Percentiles rank a stretch among this genome's conserved stretches.
Evolutionary conservation across 2,797 vertebrate species (phyloP).

Genomic region (Trichosurus vulpecula): DNA sequence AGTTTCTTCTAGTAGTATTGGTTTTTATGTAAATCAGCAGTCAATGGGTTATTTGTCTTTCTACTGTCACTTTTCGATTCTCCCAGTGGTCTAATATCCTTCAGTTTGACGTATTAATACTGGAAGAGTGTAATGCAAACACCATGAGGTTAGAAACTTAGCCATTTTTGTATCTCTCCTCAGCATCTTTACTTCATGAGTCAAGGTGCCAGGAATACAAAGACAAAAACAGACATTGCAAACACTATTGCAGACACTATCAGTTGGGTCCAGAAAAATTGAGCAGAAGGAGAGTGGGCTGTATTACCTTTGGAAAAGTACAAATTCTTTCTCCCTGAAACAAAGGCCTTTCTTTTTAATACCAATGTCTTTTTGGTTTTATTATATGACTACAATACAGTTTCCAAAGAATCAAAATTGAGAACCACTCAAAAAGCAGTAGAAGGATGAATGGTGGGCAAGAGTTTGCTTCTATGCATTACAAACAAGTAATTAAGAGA

Average conservation of each 20-base stretch:
- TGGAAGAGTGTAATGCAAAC: not conserved
- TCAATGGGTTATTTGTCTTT: not conserved
- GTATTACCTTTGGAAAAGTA: not conserved
- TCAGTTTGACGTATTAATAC: not conserved
- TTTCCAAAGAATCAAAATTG: not conserved
- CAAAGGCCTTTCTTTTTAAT: not conserved
- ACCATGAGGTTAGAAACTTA: not conserved
- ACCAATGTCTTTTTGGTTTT: not conserved
- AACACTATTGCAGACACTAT: not conserved
- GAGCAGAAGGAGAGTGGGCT: not conserved
- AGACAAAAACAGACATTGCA: not conserved
- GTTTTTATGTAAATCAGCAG: not conserved
- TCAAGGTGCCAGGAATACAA: not conserved
- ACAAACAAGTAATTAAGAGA: not conserved
- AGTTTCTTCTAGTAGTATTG: not conserved
- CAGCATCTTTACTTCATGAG: not conserved
- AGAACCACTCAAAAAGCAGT: not conserved
- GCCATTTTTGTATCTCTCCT: not conserved
- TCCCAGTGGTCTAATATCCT: not conserved
- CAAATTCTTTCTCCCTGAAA: not conserved
- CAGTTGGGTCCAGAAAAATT: not conserved
- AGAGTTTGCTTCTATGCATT: not conserved
- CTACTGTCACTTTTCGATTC: not conserved
- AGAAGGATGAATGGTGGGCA: not conserved
- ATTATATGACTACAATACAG: not conserved